These are phyloP conservation scores for Chalcosyrphus nemorum DNA, from an alignment of 2,888 invertebrate species.

Conservation along the genomic window DNA sequence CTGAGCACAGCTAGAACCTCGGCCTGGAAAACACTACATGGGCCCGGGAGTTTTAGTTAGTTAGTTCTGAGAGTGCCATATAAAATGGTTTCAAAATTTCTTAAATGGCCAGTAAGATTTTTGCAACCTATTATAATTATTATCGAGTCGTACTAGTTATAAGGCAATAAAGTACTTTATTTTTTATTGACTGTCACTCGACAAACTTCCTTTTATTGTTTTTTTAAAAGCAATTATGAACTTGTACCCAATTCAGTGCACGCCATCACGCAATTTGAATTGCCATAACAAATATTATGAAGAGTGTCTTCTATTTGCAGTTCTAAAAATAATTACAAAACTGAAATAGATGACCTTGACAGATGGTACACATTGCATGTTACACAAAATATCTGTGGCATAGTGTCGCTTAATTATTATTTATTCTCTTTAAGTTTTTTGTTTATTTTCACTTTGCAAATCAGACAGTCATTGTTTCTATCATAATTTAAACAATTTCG, in stretches of 20 bases:
- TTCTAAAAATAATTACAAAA: slow-evolving; percentile 4
- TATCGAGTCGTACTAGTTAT: too few species aligned
- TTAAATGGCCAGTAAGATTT: too few species aligned
- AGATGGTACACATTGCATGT: not conserved
- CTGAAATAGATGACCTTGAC: not conserved
- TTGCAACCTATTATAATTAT: too few species aligned
- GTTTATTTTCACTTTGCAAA: not conserved
- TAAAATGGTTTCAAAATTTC: too few species aligned
- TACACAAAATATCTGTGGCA: not conserved
- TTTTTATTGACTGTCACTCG: not conserved
- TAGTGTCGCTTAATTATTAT: not conserved
- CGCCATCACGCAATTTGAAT: not conserved
- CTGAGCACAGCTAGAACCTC: too few species aligned
- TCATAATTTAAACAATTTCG: not conserved
- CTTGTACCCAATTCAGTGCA: not conserved
- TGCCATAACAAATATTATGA: not conserved
- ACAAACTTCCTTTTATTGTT: not conserved
- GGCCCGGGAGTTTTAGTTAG: too few species aligned
- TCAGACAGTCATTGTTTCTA: not conserved
- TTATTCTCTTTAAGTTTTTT: not conserved
- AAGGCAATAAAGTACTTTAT: not conserved
- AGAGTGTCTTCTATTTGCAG: not conserved
- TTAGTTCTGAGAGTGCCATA: too few species aligned
- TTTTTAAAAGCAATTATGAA: not conserved
- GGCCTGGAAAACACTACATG: too few species aligned